phyloP scores from a whole-genome alignment of 2,888 invertebrate genomes.

The Rhagonycha fulva region DNA sequence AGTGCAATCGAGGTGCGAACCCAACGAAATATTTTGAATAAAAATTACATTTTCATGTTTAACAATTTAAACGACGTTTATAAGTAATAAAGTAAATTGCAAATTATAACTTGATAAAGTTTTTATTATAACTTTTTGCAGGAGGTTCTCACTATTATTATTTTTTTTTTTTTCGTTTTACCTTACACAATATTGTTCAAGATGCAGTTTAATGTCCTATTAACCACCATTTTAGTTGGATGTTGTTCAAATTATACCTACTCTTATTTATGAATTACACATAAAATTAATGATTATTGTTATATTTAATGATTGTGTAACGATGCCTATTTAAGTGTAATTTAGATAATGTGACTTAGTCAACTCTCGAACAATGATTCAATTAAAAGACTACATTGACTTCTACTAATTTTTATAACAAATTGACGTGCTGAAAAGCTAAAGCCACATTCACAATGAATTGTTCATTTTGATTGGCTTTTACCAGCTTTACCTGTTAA shows the following conservation, averaged over 20 bases:
- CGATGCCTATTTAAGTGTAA: not conserved
- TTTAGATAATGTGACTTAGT: not conserved
- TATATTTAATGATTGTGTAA: not conserved
- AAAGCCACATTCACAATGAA: no score
- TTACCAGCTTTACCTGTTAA: no score
- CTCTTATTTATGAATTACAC: not conserved
- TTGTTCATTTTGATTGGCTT: no score
- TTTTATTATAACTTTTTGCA: not conserved
- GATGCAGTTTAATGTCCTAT: not conserved
- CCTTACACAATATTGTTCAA: not conserved
- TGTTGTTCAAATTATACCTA: not conserved
- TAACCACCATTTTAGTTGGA: not conserved
- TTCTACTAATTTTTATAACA: not conserved
- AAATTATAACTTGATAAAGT: not conserved
- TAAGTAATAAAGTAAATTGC: not conserved
- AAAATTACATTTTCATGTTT: no score
- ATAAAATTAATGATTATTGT: not conserved
- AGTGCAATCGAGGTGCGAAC: not conserved
- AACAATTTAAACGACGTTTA: no score
- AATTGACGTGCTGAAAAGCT: not conserved
- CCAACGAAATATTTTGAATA: not conserved
- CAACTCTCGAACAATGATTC: not conserved
- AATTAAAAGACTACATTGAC: not conserved
- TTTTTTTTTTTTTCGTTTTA: not conserved
- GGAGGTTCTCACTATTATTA: not conserved